Base-by-base conservation (phyloP, 2,888 invertebrate genomes). In the Papilio protenor region DNA sequence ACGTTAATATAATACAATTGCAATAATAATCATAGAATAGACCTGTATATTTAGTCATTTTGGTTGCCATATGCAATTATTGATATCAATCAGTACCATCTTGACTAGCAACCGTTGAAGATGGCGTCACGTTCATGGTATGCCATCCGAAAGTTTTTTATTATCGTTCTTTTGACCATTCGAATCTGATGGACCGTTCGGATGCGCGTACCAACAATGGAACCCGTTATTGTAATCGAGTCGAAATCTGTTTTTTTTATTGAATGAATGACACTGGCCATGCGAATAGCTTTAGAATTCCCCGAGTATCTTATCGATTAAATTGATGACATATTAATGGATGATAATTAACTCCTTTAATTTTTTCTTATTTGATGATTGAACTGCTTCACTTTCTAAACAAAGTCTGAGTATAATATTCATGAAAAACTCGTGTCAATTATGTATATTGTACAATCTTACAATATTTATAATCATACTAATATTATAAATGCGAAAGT, bases 211-310 rank as follows among this genome's bases (percentile, higher is more conserved):
- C 11, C 66, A 40, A 66, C 66, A 61, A 61, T 61, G 61, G 61
- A 61, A 61, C 61, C 61, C 61, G 61, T 61, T 61, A 66, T 66
- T n/a, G 40, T 40, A 64, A 64, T 64, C 64, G n/a, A 6, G 40
- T 16, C 64, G 33, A 14, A 40, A 40, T 40, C 40, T 64, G 40
- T 64, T 64, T 64, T 40, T 61, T 16, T 27, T 64, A 14, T 59
- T 64, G 5, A 64, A 64, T n/a, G 40, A 64, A 64, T n/a, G 40
- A 64, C 64, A 64, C 64, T 64, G 64, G 40, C 18, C 64, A 66
- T 27, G 11, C 18, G n/a, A 40, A 40, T 33, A 64, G 18, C 6
- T 59, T 64, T 27, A 16, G 18, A n/a, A 40, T n/a, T 66, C 18
- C 33, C 64, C 6, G 18, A 21, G 16, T 27, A 61, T 10, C 27